Evolutionary conservation across 2,113 vertebrate species (phyloP).

Genomic region (Opisthocomus hoazin): DNA sequence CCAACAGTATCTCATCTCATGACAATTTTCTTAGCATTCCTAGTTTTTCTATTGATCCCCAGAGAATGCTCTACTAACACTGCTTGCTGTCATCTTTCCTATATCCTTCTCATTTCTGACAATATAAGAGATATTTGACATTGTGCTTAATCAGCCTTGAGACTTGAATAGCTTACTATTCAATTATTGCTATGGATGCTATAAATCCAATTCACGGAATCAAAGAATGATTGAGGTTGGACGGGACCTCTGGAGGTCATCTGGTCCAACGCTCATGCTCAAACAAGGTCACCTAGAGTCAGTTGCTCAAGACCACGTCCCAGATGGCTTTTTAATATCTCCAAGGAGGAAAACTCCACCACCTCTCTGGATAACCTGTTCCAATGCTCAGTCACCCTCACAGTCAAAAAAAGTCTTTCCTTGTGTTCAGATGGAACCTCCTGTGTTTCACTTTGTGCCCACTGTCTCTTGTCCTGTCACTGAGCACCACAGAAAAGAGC

Average conservation of each 20-base stretch:
- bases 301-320: not conserved
- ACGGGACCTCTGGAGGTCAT: not conserved
- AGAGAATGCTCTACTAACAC: not conserved
- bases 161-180: not conserved
- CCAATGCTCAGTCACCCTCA: not conserved
- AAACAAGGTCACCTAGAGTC: not conserved
- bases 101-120: not conserved
- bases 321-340: not conserved
- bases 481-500: not conserved
- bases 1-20: not conserved
- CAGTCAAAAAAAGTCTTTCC: not conserved
- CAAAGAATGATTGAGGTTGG: not conserved
- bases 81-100: not conserved
- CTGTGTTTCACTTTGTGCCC: not conserved
- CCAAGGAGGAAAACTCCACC: not conserved
- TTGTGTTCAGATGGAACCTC: not conserved
- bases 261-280: not conserved
- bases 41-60: not conserved
- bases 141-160: not conserved
- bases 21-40: not conserved
- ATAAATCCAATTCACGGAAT: not conserved
- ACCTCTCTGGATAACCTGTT: not conserved
- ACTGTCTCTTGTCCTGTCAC: not conserved
- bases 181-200: not conserved
- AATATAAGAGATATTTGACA: not conserved